Evolutionary conservation across 1,140 invertebrate genomes (phyloP).

Genomic region (Fragariocoptes setiger): DNA sequence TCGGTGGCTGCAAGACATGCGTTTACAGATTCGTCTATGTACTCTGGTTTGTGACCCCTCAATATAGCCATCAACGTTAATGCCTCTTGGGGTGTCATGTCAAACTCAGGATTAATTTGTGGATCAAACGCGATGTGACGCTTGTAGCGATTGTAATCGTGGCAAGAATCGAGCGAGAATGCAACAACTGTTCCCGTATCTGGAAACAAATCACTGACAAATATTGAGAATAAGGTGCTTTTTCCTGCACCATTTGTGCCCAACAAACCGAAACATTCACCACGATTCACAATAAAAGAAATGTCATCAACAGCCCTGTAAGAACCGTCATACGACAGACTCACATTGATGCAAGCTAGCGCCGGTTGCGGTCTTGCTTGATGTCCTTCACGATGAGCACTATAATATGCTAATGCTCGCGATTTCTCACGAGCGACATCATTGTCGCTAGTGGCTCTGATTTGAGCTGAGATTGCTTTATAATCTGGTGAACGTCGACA

Average conservation of each 20-base stretch:
- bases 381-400: too few relatives aligned
- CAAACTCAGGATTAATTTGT: conserved; percentile 1
- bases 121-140: background rate
- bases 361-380: too few relatives aligned
- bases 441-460: too few relatives aligned
- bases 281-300: conserved; percentile 26
- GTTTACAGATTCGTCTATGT: background rate
- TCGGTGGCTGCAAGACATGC: background rate
- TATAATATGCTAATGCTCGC: too few relatives aligned
- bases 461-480: too few relatives aligned
- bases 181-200: conserved; percentile 14
- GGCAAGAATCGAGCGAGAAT: conserved; percentile 12
- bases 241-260: conserved; percentile 60
- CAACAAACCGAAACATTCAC: conserved; percentile 59
- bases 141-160: conserved; percentile 10
- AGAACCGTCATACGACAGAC: too few relatives aligned
- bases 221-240: conserved; percentile 58
- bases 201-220: conserved; percentile 29
- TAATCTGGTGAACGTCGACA: too few relatives aligned
- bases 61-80: background rate
- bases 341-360: too few relatives aligned
- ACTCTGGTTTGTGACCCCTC: background rate
- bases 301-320: too few relatives aligned
- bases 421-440: too few relatives aligned
- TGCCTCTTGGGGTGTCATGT: background rate